phyloP scores from a whole-genome alignment of 2,888 invertebrate species.

The Buathra laborator region DNA sequence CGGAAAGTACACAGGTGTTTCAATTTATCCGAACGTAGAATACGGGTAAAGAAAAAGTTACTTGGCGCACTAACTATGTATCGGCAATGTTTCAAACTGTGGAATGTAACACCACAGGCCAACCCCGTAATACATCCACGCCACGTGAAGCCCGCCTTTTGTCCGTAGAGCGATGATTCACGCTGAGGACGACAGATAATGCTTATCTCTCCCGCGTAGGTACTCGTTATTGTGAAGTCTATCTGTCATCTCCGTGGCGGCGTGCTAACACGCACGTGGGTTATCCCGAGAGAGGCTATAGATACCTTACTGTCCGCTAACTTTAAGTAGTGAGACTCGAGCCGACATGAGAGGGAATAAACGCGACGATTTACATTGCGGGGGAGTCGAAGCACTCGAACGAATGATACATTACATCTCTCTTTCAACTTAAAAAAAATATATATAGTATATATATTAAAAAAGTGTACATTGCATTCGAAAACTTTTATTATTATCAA shows the following conservation, averaged over 20 bases:
- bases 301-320: neutral
- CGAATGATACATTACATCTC: neutral
- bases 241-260: conserved; percentile 40
- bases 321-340: neutral
- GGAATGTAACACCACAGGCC: conserved; percentile 10
- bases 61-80: conserved; percentile 9
- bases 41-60: neutral
- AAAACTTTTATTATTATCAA: neutral
- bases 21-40: neutral
- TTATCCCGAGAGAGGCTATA: neutral
- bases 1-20: too few relatives aligned
- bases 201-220: conserved; percentile 43
- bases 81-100: conserved; percentile 42
- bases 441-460: neutral
- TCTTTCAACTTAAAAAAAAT: neutral
- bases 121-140: conserved; percentile 22
- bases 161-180: conserved; percentile 72
- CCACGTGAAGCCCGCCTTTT: conserved; percentile 52
- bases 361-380: neutral
- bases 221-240: conserved; percentile 49
- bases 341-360: neutral
- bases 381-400: neutral
- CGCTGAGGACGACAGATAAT: conserved; percentile 61
- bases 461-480: neutral
- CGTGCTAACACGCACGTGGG: conserved; percentile 38